Evolutionary conservation across 2,888 invertebrate species (phyloP).

Genomic region (Archips crataeganus): DNA sequence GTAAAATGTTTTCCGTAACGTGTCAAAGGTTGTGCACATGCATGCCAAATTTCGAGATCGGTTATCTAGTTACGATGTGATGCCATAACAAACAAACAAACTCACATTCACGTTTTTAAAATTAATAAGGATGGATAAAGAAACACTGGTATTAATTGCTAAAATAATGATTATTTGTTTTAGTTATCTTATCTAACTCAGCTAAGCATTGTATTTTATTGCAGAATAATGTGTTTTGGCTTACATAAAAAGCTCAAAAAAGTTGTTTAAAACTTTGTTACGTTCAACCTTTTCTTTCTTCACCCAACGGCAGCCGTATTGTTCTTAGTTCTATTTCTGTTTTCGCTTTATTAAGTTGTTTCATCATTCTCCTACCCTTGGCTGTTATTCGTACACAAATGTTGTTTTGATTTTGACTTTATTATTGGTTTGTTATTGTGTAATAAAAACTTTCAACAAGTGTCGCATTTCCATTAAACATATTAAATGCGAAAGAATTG

Average conservation of each 20-base stretch:
- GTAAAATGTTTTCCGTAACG: too few species aligned
- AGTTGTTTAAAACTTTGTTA: slow-evolving; percentile 14
- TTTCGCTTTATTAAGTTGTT: slow-evolving; percentile 18
- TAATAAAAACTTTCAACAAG: slow-evolving; percentile 4
- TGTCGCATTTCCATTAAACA: background rate
- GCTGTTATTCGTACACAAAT: slow-evolving; percentile 18
- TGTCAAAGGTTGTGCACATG: too few species aligned
- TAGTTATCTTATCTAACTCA: too few species aligned
- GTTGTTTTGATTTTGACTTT: slow-evolving; percentile 6
- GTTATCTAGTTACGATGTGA: too few species aligned
- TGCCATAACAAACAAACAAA: too few species aligned
- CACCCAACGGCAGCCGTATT: background rate
- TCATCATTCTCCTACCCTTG: slow-evolving; percentile 19
- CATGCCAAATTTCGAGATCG: too few species aligned
- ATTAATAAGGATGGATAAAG: too few species aligned
- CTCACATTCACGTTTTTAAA: too few species aligned
- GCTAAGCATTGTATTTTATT: too few species aligned
- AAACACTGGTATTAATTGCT: background rate
- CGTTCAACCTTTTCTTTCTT: slow-evolving; percentile 12
- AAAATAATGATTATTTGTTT: too few species aligned
- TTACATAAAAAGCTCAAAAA: background rate
- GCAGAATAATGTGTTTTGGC: background rate
- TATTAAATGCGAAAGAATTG: background rate
- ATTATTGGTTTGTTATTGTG: slow-evolving; percentile 15
- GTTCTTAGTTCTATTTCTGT: slow-evolving; percentile 11